Conservation (phyloP, 1,140 invertebrate species). For the Marisa cornuarietis region DNA sequence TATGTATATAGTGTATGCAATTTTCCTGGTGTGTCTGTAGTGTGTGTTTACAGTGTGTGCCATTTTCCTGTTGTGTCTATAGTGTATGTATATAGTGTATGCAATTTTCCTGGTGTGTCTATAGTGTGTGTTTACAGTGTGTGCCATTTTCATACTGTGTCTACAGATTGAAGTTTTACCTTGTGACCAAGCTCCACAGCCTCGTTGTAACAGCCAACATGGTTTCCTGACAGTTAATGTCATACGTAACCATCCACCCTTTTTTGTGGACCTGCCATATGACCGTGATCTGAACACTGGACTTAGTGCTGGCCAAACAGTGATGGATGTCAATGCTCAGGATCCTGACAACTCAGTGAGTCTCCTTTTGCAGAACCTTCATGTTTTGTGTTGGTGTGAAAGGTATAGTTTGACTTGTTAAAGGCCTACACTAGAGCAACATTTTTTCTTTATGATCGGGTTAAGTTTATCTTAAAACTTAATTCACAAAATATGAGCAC, state of each 20-base stretch:
- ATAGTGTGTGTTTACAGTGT: too few species aligned
- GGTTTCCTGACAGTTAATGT: slow-evolving; percentile 40
- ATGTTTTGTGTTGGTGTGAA: too few species aligned
- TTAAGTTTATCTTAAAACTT: background rate
- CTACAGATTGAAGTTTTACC: slow-evolving; percentile 40
- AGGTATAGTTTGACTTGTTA: too few species aligned
- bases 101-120: too few species aligned
- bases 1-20: too few species aligned
- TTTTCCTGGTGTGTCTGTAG: too few species aligned
- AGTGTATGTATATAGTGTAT: too few species aligned
- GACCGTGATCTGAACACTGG: slow-evolving; percentile 25
- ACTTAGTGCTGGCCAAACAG: slow-evolving; percentile 14
- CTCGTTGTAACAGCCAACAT: slow-evolving; percentile 12
- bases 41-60: too few species aligned
- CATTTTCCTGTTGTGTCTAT: too few species aligned
- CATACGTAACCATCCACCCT: slow-evolving; percentile 45
- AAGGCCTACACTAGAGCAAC: too few species aligned
- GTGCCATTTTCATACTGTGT: background rate
- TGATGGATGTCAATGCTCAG: slow-evolving; percentile 34
- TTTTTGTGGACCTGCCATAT: slow-evolving; percentile 44
- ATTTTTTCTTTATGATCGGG: background rate
- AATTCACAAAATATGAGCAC: background rate
- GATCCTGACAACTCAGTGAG: slow-evolving; percentile 41
- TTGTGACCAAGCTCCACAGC: slow-evolving; percentile 37
- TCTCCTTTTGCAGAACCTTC: background rate